Base-by-base conservation (phyloP, 2,888 invertebrate species). In the Barypeithes pellucidus region DNA sequence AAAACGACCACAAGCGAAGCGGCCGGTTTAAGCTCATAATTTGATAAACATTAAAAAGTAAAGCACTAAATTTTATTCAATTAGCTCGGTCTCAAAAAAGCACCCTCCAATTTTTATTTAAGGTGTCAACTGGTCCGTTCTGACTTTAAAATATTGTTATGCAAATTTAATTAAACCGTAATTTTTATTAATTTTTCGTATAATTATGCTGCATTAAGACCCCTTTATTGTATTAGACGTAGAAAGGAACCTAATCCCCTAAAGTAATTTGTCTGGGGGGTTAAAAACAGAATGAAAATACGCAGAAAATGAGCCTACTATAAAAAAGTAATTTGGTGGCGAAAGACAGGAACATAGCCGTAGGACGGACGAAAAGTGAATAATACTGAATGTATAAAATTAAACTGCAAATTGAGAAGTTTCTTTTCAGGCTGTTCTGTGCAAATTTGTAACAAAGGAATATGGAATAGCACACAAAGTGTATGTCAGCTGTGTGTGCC, bases 201-300 rank as follows among this genome's bases (percentile, higher is more conserved):
- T 57, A 57, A 57, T 57, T 57, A 57, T 57, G 54, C 54, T 57
- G 54, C 54, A 57, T 57, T 57, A 57, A 33, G 54, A 33, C 54
- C 54, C 54, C 18, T 57, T 57, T 57, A 57, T 57, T 57, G 54
- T 57, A 57, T 57, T 57, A 57, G 36, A 57, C 54, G 54, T 33
- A 57, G 54, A 57, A 57, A 33, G 33, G 11, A 33, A 57, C 54
- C 54, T 57, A 57, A 57, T 57, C 54, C 54, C 54, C 54, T 57
- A 33, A 57, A 57, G 54, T 57, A 57, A 57, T 57, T 57, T 57
- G 54, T 57, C 54, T 57, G 54, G 54, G 54, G 54, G 54, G 54
- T 57, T 57, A 57, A 57, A 57, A 57, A 57, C 54, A 57, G 33
- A 57, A 33, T 57, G 54, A 57, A 57, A 57, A 57, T 57, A 57